A percentile compares a stretch with the other conserved stretches of the same genome.
phyloP scores from a whole-genome alignment of 1,140 invertebrate genomes.

The Cyclina sinensis region DNA sequence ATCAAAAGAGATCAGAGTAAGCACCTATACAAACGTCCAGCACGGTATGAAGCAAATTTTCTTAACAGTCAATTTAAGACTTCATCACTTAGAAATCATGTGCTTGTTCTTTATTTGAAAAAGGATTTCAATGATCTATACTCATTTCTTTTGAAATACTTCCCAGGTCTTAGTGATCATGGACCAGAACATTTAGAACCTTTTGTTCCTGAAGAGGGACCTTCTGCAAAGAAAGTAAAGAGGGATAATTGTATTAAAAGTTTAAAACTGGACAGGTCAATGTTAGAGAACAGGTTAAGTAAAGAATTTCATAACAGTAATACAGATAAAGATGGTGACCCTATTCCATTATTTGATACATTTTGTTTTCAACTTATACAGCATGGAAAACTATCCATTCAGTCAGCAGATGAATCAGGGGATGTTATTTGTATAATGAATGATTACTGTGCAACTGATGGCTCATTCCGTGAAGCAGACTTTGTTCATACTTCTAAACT shows the following conservation, averaged over 20 bases:
- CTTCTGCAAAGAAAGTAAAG: too few relatives aligned
- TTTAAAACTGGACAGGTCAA: too few relatives aligned
- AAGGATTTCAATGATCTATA: background rate
- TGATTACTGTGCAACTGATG: conserved; percentile 42
- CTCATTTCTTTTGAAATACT: background rate
- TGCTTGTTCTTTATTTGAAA: background rate
- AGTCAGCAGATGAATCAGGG: background rate
- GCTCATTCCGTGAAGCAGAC: background rate
- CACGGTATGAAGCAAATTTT: background rate
- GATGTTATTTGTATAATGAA: conserved; percentile 15
- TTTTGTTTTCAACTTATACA: too few relatives aligned
- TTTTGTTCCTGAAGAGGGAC: too few relatives aligned
- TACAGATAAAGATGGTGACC: too few relatives aligned
- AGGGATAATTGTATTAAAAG: too few relatives aligned
- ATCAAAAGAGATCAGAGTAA: too few relatives aligned
- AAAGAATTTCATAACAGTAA: too few relatives aligned
- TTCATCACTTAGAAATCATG: background rate
- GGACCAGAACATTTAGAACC: too few relatives aligned
- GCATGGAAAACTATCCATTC: conserved; percentile 3
- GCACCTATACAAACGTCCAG: background rate
- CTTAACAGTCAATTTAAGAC: background rate
- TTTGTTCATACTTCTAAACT: background rate
- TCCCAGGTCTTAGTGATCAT: too few relatives aligned
- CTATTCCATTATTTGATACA: too few relatives aligned
- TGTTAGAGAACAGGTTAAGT: too few relatives aligned